Evolutionary conservation across 2,113 vertebrate genomes (phyloP).

Genomic region (Ariopsis seemanni): DNA sequence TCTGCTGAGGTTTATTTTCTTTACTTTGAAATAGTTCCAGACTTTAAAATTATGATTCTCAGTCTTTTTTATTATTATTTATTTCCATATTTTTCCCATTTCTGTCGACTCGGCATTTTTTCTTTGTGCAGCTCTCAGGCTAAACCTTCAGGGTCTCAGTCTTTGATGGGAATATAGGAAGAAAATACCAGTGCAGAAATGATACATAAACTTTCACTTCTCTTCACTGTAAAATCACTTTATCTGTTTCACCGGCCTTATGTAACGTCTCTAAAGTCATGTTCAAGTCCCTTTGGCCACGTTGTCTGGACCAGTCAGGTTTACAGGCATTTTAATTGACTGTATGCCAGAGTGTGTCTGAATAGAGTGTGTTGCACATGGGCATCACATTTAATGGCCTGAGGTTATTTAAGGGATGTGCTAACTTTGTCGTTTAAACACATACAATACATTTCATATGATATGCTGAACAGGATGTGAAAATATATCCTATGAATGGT

Average conservation of each 20-base stretch:
- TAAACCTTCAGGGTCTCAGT: background rate
- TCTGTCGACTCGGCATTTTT: background rate
- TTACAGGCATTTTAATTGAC: slow-evolving; percentile 53
- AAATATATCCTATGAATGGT: background rate
- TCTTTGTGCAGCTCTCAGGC: background rate
- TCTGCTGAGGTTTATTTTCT: slow-evolving; percentile 1
- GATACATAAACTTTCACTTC: slow-evolving; percentile 34
- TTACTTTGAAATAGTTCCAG: background rate
- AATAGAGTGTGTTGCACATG: slow-evolving; percentile 57
- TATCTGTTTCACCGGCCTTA: slow-evolving; percentile 13
- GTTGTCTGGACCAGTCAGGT: slow-evolving; percentile 51
- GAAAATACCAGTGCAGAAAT: slow-evolving; percentile 7
- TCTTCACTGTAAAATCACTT: slow-evolving; percentile 23
- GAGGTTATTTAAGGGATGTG: slow-evolving; percentile 75
- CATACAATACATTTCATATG: slow-evolving; percentile 56
- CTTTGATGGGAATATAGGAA: background rate
- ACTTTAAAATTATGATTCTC: background rate
- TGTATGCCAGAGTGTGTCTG: slow-evolving; percentile 58
- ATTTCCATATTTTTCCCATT: background rate
- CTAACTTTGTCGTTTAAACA: slow-evolving; percentile 68
- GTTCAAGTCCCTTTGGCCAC: slow-evolving; percentile 13
- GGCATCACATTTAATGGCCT: slow-evolving; percentile 60
- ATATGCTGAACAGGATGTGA: slow-evolving; percentile 35
- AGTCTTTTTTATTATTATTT: background rate
- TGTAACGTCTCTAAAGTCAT: slow-evolving; percentile 44